phyloP scores from a whole-genome alignment of 2,888 invertebrate species.

The Sarcophaga carnaria region DNA sequence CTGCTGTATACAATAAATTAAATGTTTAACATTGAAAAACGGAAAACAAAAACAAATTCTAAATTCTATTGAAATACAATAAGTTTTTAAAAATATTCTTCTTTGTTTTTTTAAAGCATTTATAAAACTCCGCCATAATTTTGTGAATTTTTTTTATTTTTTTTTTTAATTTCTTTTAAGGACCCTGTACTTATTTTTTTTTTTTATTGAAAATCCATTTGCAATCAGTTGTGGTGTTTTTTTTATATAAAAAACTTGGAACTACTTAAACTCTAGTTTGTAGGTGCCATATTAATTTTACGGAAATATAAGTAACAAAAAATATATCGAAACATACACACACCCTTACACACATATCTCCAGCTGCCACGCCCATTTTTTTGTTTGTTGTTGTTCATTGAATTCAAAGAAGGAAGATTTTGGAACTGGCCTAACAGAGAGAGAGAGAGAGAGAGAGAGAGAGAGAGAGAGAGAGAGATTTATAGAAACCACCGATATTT shows the following conservation, averaged over 20 bases:
- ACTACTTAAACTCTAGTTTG: conserved; percentile 55
- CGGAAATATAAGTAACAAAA: neutral
- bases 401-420: neutral
- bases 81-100: neutral
- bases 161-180: neutral
- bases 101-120: neutral
- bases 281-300: conserved; percentile 56
- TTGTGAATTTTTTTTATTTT: neutral
- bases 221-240: neutral
- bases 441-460: neutral
- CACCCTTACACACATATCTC: conserved; percentile 70
- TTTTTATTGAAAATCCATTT: neutral
- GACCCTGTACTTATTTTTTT: conserved; percentile 47
- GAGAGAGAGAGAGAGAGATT: neutral
- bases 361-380: conserved; percentile 73
- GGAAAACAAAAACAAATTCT: conserved; percentile 18
- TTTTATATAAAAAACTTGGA: conserved; percentile 4
- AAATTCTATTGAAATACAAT: conserved; percentile 6
- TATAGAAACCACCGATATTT: conserved; percentile 58
- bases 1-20: conserved; percentile 46
- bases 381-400: neutral
- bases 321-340: neutral
- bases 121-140: neutral
- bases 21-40: conserved; percentile 54
- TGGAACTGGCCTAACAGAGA: neutral